A percentile compares a stretch with the other conserved stretches of the same genome.
Conservation (phyloP, 2,113 vertebrate species). For the Labeo rohita region DNA sequence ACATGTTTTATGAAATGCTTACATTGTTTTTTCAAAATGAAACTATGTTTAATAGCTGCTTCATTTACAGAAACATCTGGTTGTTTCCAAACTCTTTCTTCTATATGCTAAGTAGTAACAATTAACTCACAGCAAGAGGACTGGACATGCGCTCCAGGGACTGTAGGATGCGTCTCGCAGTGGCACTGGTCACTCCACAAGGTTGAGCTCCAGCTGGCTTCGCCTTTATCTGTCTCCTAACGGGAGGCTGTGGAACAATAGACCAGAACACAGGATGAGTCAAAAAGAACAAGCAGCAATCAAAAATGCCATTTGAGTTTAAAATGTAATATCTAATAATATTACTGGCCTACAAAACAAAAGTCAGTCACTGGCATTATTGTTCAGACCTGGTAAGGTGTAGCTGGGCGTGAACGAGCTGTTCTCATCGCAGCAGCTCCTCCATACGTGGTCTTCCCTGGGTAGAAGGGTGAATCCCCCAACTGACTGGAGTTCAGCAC, state of each 20-base stretch:
- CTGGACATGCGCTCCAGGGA: slow-evolving; percentile 98
- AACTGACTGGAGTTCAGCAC: slow-evolving; percentile 88
- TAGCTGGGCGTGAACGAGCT: slow-evolving; percentile 74
- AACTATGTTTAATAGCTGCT: background rate
- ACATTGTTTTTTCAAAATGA: background rate
- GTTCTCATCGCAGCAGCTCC: slow-evolving; percentile 87
- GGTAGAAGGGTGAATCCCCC: slow-evolving; percentile 95
- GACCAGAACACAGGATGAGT: background rate
- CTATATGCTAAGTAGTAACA: background rate
- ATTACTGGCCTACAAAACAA: background rate
- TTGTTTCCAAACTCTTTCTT: too few relatives aligned
- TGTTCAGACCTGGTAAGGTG: slow-evolving; percentile 86
- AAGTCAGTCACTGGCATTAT: background rate
- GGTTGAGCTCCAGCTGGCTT: slow-evolving; percentile 85
- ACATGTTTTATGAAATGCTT: background rate
- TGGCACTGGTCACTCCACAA: slow-evolving; percentile 92
- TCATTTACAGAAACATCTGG: too few relatives aligned
- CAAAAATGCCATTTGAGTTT: background rate
- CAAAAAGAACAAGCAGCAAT: background rate
- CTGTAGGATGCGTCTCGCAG: slow-evolving; percentile 92
- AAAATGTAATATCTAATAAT: background rate
- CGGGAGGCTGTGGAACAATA: slow-evolving; percentile 79
- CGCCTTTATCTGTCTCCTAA: slow-evolving; percentile 93
- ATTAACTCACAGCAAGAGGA: slow-evolving; percentile 86
- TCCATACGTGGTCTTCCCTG: slow-evolving; percentile 94